Base-by-base conservation (phyloP, 2,888 invertebrate genomes). In the Hermaeophaga mercurialis region DNA sequence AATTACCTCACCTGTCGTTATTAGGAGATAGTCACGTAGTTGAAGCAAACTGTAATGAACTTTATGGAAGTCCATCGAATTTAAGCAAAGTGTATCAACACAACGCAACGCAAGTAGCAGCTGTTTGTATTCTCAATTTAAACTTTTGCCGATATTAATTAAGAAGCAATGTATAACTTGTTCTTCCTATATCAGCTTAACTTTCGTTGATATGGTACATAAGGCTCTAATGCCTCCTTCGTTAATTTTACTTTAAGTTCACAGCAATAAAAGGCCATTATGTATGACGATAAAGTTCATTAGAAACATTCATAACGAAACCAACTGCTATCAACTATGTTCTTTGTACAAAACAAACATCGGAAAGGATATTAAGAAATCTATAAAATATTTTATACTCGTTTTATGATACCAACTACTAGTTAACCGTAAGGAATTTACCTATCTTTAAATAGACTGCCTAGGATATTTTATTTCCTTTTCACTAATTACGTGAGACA, bases 1-100 rank as follows among this genome's bases (percentile, higher is more conserved):
- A 70, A 72, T 73, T 72, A 70, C 70, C 69, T 63, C 66, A 66
- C 69, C 70, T 70, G 69, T 70, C 69, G 69, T 72, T 71, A 72
- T 67, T 63, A 63, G 67, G 64, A 69, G 68, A 68, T 66, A 68
- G 69, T 71, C 72, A 73, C 72, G 73, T 73, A 70, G 65, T 66
- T 60, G 59, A 39, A 58, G 59, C 67, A 64, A 67, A 70, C 68
- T 66, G 61, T 66, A 68, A 70, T 68, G 68, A 68, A 70, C 69
- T 64, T 66, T 64, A 57, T 64, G 66, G 66, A 66, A 65, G 63
- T 65, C 64, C 63, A 61, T 60, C 60, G 63, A 54, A 63, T 61
- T 61, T 58, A 44, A 59, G 47, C 53, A 57, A 57, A 59, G 49
- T 58, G 50, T 56, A 59, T 64, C 61, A n/a, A n/a, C n/a, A 65